Evolutionary conservation across 2,113 vertebrate species (phyloP), one percentile per base, ranked within the genome.

Genomic region (Boleophthalmus pectinirostris): DNA sequence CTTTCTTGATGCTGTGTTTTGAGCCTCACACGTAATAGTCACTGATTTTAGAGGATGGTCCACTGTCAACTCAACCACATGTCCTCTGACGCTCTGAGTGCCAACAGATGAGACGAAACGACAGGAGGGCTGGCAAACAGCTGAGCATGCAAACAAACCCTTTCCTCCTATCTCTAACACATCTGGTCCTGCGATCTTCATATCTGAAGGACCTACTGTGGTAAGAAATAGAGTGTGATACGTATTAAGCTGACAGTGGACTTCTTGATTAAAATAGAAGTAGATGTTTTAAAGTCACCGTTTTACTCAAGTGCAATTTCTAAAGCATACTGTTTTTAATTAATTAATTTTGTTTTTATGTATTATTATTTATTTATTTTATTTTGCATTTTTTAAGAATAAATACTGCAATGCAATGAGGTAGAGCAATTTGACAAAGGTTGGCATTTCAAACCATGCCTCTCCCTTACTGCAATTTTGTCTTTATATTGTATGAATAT

Each of bases 171-270:
- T 12, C 13, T 73, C 65, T 49, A 85, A 33, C 1, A 24, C 0
- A 2, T 79, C 66, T 0, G 75, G 66, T 20, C 85, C 85, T 6
- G 43, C 8, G 68, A 85, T 83, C 16, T 74, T 49, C 12, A 83
- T 13, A 5, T 83, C 20, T 29, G 69, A 43, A 13, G 85, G 82
- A 75, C 85, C 85, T 7, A 11, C 85, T 85, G 80, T 25, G 66
- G 63, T 10, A 46, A 43, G 45, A 12, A 15, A 46, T 23, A 64
- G 16, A 20, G 60, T 18, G 2, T 8, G 25, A 8, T 24, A 21
- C 12, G 56, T 58, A 23, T 58, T 58, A 61, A 16, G 33, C 20
- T 64, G 60, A 64, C 60, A 64, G 33, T 38, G 33, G 60, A 64
- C 56, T 13, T 25, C 6, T 14, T 58, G 56, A 58, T 58, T 24